Evolutionary conservation across 2,888 invertebrate genomes (phyloP).

Genomic region (Archips crataeganus): DNA sequence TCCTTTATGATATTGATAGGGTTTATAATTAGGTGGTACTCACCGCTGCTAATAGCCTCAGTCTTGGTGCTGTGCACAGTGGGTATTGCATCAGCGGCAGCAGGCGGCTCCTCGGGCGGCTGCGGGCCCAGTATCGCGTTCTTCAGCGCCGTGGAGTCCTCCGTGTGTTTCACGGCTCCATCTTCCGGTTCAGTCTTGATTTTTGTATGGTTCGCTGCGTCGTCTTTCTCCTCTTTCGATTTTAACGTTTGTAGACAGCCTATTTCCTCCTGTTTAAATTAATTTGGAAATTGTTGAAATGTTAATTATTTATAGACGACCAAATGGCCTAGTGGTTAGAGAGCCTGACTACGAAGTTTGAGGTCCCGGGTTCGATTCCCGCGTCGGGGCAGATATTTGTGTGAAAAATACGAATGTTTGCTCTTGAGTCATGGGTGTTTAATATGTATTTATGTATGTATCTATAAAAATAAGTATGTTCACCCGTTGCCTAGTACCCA

Average conservation of each 20-base stretch:
- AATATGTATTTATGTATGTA: no score
- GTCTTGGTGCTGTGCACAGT: slow-evolving; percentile 70
- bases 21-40: slow-evolving; percentile 40
- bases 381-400: no score
- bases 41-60: slow-evolving; percentile 68
- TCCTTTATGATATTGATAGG: no score
- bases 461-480: no score
- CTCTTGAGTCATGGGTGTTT: no score
- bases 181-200: slow-evolving; percentile 72
- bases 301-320: no score
- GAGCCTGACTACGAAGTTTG: no score
- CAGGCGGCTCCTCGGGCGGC: slow-evolving; percentile 63
- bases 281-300: neutral
- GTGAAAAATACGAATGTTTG: no score
- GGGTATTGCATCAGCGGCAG: slow-evolving; percentile 61
- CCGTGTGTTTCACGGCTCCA: slow-evolving; percentile 71
- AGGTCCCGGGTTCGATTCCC: no score
- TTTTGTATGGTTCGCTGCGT: slow-evolving; percentile 58
- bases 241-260: slow-evolving; percentile 89
- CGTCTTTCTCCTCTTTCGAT: slow-evolving; percentile 88
- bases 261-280: slow-evolving; percentile 87
- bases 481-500: no score
- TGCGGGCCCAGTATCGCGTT: slow-evolving; percentile 80
- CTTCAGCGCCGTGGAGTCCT: slow-evolving; percentile 78
- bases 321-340: no score